These are phyloP conservation scores for Parelbella ahira DNA, from an alignment of 2,888 invertebrate species.

Conservation along the genomic window DNA sequence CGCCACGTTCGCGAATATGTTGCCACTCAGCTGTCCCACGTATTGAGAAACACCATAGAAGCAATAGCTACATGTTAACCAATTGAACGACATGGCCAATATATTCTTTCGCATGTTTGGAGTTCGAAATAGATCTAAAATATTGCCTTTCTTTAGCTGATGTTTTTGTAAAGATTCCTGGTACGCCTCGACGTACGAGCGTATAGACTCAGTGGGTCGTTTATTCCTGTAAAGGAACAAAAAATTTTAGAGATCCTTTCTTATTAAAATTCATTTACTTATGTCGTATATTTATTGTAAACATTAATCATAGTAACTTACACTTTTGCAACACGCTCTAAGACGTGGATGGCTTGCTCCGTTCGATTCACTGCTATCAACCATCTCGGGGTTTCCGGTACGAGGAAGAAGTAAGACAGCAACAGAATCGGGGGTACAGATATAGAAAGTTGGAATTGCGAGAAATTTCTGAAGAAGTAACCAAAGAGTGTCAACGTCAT, in stretches of 20 bases:
- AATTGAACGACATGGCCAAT: conserved; percentile 86
- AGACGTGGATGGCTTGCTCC: conserved; percentile 82
- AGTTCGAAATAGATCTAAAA: conserved; percentile 85
- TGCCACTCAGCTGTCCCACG: conserved; percentile 87
- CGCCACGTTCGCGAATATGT: conserved; percentile 90
- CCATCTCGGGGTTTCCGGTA: conserved; percentile 92
- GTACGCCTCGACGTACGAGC: conserved; percentile 57
- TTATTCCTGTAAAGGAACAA: conserved; percentile 64
- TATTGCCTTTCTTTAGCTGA: conserved; percentile 69
- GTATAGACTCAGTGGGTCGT: conserved; percentile 66
- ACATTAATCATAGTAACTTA: no score
- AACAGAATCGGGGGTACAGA: conserved; percentile 81
- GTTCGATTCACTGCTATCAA: conserved; percentile 84
- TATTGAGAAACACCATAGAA: conserved; percentile 92
- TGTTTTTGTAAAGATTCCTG: conserved; percentile 48
- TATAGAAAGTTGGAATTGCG: conserved; percentile 83
- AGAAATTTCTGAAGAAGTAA: conserved; percentile 83
- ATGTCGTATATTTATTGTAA: no score
- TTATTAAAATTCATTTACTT: no score
- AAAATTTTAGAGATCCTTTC: no score
- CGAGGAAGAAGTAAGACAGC: conserved; percentile 83
- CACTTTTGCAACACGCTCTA: conserved; percentile 83
- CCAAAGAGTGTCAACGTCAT: conserved; percentile 82
- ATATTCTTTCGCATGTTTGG: conserved; percentile 86
- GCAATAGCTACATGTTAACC: conserved; percentile 89